Evolutionary conservation across 2,797 vertebrate genomes (phyloP).

Genomic region (Alauda arvensis): DNA sequence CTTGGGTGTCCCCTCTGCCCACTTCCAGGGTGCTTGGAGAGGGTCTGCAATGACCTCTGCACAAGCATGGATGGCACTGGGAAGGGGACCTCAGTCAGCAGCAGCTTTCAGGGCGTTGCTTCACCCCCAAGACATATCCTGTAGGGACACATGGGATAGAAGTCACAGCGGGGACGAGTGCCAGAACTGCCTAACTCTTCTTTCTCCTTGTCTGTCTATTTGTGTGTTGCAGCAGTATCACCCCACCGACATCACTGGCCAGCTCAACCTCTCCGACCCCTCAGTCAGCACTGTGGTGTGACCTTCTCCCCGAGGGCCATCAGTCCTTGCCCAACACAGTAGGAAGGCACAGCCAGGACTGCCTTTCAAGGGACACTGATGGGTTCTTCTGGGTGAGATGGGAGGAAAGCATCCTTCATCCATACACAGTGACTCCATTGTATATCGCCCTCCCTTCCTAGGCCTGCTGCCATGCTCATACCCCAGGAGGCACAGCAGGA

Average conservation of each 20-base stretch:
- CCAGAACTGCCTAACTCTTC: constrained; percentile 38
- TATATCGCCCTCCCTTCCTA: constrained; percentile 58
- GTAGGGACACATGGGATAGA: constrained; percentile 6
- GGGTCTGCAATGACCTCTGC: neutral
- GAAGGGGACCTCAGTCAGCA: constrained; percentile 7
- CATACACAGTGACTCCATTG: constrained; percentile 59
- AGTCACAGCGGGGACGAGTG: neutral
- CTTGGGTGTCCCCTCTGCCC: neutral
- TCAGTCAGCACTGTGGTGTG: constrained; percentile 99
- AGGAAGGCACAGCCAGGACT: constrained; percentile 46
- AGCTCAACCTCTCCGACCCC: constrained; percentile 98
- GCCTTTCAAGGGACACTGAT: constrained; percentile 70
- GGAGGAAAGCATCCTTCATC: constrained; percentile 71
- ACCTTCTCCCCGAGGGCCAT: constrained; percentile 70
- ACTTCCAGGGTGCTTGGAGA: constrained; percentile 1
- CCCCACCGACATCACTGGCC: constrained; percentile 97
- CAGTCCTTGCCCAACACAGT: constrained; percentile 56
- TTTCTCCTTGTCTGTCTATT: constrained; percentile 76
- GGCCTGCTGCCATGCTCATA: constrained; percentile 15
- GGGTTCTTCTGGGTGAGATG: constrained; percentile 72
- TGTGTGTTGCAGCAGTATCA: constrained; percentile 94
- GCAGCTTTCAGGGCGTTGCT: neutral
- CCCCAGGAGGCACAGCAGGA: constrained; percentile 40
- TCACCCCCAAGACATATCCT: constrained; percentile 15
- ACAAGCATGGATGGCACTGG: neutral